Conservation (phyloP, 2,113 vertebrate species). For the Mirounga angustirostris region DNA sequence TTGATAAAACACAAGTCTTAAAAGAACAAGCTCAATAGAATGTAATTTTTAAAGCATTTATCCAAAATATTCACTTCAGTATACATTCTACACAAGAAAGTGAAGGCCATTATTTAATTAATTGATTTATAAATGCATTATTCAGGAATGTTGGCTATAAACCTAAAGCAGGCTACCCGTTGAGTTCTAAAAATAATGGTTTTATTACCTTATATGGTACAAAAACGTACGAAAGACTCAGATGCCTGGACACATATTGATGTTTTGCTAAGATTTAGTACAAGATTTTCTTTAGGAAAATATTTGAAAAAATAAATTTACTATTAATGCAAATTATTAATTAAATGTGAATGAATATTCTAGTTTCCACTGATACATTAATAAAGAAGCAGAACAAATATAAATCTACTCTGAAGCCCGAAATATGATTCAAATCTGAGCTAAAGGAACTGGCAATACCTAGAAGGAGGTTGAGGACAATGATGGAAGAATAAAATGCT, state of each 20-base stretch:
- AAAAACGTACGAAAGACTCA: constrained; percentile 13
- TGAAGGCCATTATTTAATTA: neutral
- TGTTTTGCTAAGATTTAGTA: constrained; percentile 5
- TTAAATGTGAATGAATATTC: constrained; percentile 9
- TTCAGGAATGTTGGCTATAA: constrained; percentile 11
- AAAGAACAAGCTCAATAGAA: constrained; percentile 24
- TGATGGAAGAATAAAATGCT: neutral
- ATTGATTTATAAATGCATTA: constrained; percentile 43
- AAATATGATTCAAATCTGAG: constrained; percentile 24
- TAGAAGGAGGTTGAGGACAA: neutral
- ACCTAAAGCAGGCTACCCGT: neutral
- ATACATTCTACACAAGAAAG: constrained; percentile 58
- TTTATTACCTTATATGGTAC: neutral
- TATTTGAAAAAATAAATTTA: neutral
- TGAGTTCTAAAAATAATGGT: constrained; percentile 33
- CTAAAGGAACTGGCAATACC: neutral
- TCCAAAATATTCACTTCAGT: neutral
- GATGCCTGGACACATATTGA: neutral
- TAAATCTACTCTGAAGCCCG: neutral
- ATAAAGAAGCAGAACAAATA: neutral
- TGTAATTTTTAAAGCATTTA: constrained; percentile 55
- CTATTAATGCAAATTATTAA: neutral
- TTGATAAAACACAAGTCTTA: constrained; percentile 55
- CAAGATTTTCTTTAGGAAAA: constrained; percentile 30
- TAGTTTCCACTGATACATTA: neutral